Base-by-base conservation (phyloP, 2,113 vertebrate genomes). In the Ophthalmolycus amberensis region DNA sequence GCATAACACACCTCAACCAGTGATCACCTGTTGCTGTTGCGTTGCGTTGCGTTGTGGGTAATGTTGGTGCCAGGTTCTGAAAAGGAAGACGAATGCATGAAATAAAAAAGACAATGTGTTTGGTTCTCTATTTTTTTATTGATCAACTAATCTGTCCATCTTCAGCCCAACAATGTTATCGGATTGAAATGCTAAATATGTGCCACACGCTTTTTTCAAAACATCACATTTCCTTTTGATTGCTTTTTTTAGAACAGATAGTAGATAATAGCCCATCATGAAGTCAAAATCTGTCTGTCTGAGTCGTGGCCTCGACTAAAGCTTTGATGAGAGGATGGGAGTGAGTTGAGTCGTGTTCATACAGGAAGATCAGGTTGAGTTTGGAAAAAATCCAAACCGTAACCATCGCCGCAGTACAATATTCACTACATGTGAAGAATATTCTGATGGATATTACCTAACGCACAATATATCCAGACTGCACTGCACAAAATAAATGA, bases 271-370 rank as follows among this genome's bases (percentile, higher is more conserved):
- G 12, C 20, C 48, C 16, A 6, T 7, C 16, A 48, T 48, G 7
- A 48, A 16, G 16, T 48, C 5, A 18, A 46, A 46, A 4, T 14
- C 2, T 59, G 40, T 77, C 46, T 37, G 77, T 42, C 37, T 90
- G 89, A 90, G 64, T 90, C 78, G 83, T 37, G 50, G 74, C 38
- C 34, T 46, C 42, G 27, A 29, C 42, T 46, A 29, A 63, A 59
- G 52, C 64, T 70, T 42, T 50, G 72, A 75, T 68, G 76, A 85
- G 64, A 68, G 63, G 63, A 82, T 74, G 82, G 37, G 48, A 79
- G 62, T 72, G 78, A 80, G 65, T 91, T 75, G 78, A 80, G 65
- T 93, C 88, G 90, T 75, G 50, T 38, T 66, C 22, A 58, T 79
- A 84, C 54, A 87, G 56, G 38, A 75, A 46, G 46, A 77, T 75